A percentile compares a stretch with the other conserved stretches of the same genome.
These are phyloP conservation scores for Conomelus anceps DNA, from an alignment of 2,888 invertebrate species.

Conservation along the genomic window DNA sequence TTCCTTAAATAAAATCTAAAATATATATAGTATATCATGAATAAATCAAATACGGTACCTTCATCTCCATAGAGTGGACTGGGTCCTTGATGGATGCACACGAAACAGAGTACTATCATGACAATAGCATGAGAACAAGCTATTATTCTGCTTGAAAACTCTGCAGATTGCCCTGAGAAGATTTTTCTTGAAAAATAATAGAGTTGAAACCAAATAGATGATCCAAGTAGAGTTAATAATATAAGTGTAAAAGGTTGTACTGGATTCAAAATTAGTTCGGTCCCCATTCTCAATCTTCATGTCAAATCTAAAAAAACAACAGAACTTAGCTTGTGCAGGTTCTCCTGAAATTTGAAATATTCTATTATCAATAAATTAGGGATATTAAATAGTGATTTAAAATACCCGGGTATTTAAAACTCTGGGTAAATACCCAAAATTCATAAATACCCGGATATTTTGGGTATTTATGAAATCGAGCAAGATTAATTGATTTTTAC, in stretches of 20 bases:
- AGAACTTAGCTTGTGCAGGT: neutral
- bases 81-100: conserved; percentile 25
- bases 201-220: neutral
- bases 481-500: too few relatives aligned
- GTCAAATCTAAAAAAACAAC: neutral
- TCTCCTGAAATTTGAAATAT: neutral
- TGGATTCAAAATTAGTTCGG: neutral
- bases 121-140: conserved; percentile 30
- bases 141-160: conserved; percentile 25
- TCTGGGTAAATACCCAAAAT: too few relatives aligned
- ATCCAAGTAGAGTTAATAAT: neutral
- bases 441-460: too few relatives aligned
- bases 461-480: too few relatives aligned
- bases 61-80: conserved; percentile 22
- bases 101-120: conserved; percentile 22
- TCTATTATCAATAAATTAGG: too few relatives aligned
- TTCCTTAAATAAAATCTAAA: neutral
- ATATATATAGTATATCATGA: neutral
- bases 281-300: neutral
- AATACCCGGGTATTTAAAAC: too few relatives aligned
- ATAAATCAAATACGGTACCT: neutral
- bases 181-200: neutral
- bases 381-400: too few relatives aligned
- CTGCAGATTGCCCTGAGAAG: neutral
- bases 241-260: neutral